Evolutionary conservation across 2,888 invertebrate genomes (phyloP), one percentile per base, ranked within the genome.

Genomic region (Dasypogon diadema): DNA sequence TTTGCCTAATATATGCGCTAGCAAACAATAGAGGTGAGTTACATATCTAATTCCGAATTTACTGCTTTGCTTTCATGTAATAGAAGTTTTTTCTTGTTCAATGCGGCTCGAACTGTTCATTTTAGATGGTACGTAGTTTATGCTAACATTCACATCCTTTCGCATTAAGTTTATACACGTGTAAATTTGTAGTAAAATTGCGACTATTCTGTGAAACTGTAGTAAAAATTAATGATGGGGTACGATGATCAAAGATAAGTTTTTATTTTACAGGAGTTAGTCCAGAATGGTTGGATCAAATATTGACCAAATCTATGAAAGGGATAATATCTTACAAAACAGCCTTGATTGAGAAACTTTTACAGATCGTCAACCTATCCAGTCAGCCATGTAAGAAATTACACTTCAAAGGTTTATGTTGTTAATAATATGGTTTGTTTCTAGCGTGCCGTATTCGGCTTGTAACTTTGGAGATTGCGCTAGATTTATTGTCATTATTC

Each of bases 1-100:
- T 99, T 14, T 96, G 97, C 86, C 88, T 99, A 77, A 89, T 99
- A 48, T 97, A 97, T 85, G 97, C 98, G 12, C 90, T 99, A 86
- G 94, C 94, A 77, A 94, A 94, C 42, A 26, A 58, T 24, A 30
- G 26, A 24, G 26, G 30, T 58, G 4, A 26, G 58, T 24, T 4
- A 24, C 14, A 10, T 22, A 58, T 24, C 18, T n/a, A 26, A 14
- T 54, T 3, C 6, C 21, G 18, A 22, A 10, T 5, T 54, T 18
- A 54, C 21, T 54, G 54, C 30, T 54, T 51, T 54, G 34, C 30
- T 46, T 42, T 63, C 30, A 26, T 42, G 63, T 63, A 63, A 18
- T 42, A 16, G 21, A 63, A 30, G 14, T 30, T 70, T n/a, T 34
- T 26, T 70, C 34, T 70, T 34, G 34, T 22, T 70, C 24, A 70